These are phyloP conservation scores for Ectemnius continuus DNA, from an alignment of 2,888 invertebrate species.

Conservation along the genomic window DNA sequence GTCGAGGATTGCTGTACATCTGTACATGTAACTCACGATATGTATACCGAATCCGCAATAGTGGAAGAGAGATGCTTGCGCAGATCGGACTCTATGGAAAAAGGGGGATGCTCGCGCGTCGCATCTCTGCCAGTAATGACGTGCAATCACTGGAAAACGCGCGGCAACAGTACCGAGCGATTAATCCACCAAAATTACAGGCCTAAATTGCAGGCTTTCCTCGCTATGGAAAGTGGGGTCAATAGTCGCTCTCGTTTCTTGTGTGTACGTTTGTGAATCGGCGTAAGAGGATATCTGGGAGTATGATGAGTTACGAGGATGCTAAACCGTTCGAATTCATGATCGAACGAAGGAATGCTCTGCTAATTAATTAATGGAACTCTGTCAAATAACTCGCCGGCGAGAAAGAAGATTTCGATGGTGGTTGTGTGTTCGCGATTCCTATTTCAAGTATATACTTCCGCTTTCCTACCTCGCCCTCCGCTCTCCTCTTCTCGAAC, in stretches of 20 bases:
- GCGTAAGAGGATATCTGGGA: constrained; percentile 34
- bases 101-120: not conserved
- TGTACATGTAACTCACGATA: constrained; percentile 19
- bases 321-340: constrained; percentile 26
- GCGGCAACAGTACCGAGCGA: not conserved
- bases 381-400: not conserved
- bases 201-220: not conserved
- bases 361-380: too few species aligned
- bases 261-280: constrained; percentile 21
- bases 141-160: not conserved
- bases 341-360: not conserved
- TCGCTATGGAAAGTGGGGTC: constrained; percentile 28
- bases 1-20: constrained; percentile 46
- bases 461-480: constrained; percentile 88
- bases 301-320: constrained; percentile 26
- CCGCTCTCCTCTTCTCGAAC: constrained; percentile 97
- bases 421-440: not conserved
- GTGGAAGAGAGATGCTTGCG: constrained; percentile 1
- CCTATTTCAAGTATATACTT: not conserved
- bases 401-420: not conserved
- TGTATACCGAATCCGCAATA: not conserved
- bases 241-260: constrained; percentile 22
- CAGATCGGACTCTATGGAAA: not conserved
- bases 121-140: not conserved
- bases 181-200: constrained; percentile 4